Evolutionary conservation across 2,797 vertebrate species (phyloP), one percentile per base, ranked within the genome.

Genomic region (Holocentrus rufus): DNA sequence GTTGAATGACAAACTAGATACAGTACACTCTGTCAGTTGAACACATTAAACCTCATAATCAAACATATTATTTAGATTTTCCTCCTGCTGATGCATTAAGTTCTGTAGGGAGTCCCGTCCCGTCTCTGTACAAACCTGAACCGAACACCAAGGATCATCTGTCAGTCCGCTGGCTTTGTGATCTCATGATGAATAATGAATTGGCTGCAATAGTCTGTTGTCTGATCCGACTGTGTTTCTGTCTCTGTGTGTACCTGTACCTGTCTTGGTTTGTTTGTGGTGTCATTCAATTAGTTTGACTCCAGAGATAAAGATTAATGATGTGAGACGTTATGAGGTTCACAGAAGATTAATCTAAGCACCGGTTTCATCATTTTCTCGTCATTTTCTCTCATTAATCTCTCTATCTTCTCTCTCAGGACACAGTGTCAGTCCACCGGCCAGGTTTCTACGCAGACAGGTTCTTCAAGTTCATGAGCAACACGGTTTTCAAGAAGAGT

Each of bases 401-500:
- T 83, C 56, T 61, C 60, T 10, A 7, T 27, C 23, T 23, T 31
- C 46, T 65, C 49, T 85, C 80, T 65, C 84, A 99, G 98, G 98
- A 99, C 92, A 99, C 98, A 0, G 97, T 99, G 34, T 99, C 98
- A 0, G 98, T 99, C 52, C 98, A 99, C 87, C 94, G 98, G 74
- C 98, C 98, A 1, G 96, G 96, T 87, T 99, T 99, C 92, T 99
- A 99, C 0, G 98, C 97, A 0, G 97, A 99, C 67, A 93, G 98
- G 70, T 99, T 99, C 92, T 97, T 97, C 93, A 97, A 96, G 89
- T 99, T 99, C 91, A 99, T 99, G 97, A 98, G 95, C 90, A 96
- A 85, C 91, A 96, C 92, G 0, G 97, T 99, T 52, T 99, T 99
- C 84, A 94, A 94, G 90, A 99, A 98, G 93, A 96, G 95, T 74